phyloP scores from a whole-genome alignment of 2,888 invertebrate species.

The Frankliniella fusca region DNA sequence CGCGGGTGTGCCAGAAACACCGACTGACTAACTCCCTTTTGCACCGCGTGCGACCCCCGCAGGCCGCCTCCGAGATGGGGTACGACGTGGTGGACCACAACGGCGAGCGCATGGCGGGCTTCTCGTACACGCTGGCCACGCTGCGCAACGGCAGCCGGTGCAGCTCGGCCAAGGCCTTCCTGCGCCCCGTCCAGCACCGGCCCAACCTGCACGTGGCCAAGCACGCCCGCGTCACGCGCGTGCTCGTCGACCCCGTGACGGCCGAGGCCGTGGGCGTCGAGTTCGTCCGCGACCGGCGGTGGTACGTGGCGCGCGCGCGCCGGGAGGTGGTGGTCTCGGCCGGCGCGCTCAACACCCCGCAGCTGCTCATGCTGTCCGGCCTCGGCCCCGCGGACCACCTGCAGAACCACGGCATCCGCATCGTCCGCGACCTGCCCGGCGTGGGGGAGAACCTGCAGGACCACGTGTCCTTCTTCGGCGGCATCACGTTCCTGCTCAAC shows the following conservation, averaged over 20 bases:
- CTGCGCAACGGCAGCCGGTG: constrained; percentile 40
- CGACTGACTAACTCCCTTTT: not conserved
- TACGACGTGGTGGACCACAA: constrained; percentile 44
- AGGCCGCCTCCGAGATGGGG: constrained; percentile 44
- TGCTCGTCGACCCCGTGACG: constrained; percentile 61
- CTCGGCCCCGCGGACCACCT: constrained; percentile 46
- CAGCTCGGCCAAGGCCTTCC: constrained; percentile 47
- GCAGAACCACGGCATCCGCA: constrained; percentile 41
- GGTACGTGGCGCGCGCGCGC: constrained; percentile 37
- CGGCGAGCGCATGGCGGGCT: constrained; percentile 45
- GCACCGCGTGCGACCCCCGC: not conserved
- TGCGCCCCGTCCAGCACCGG: constrained; percentile 44
- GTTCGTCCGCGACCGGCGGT: constrained; percentile 17
- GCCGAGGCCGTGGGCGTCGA: constrained; percentile 45
- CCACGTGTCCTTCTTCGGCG: constrained; percentile 67
- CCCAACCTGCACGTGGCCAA: constrained; percentile 47
- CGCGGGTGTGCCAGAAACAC: not conserved
- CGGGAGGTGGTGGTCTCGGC: constrained; percentile 53
- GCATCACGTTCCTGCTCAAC: constrained; percentile 65
- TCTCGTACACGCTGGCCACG: constrained; percentile 45
- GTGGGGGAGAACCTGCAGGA: constrained; percentile 81
- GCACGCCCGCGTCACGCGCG: constrained; percentile 56
- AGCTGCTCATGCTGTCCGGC: constrained; percentile 57
- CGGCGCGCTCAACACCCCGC: constrained; percentile 56
- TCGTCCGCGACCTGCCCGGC: constrained; percentile 42